Conservation (phyloP, 2,113 vertebrate species). For the Glaucomys volans region DNA sequence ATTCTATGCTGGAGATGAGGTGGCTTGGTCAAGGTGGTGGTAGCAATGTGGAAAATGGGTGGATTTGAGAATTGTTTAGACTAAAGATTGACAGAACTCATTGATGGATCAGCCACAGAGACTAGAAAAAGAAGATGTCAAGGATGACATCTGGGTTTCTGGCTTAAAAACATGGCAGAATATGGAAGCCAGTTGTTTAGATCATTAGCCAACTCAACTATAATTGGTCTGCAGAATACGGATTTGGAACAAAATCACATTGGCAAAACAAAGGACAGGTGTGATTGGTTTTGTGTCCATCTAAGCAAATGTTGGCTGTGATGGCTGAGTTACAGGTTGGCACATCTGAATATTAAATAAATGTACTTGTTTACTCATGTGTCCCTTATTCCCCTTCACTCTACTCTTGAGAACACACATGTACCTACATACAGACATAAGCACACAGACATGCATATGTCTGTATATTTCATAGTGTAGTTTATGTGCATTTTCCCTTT, state of each 20-base stretch:
- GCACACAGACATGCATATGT: not conserved
- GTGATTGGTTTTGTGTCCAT: slow-evolving; percentile 1
- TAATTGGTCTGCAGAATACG: not conserved
- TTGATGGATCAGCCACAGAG: not conserved
- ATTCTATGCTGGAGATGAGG: not conserved
- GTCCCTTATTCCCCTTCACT: not conserved
- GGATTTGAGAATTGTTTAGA: not conserved
- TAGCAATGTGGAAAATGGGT: not conserved
- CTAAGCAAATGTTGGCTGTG: not conserved
- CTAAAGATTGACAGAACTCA: not conserved
- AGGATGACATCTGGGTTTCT: not conserved
- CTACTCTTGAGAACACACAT: not conserved
- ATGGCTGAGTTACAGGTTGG: not conserved
- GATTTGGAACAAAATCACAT: not conserved
- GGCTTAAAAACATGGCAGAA: not conserved
- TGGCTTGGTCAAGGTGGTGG: not conserved
- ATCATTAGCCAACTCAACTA: not conserved
- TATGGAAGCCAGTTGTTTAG: not conserved
- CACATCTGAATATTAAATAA: not conserved
- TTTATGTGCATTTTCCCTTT: not conserved
- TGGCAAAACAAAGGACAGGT: not conserved
- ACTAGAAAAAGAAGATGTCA: not conserved
- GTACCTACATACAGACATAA: rapidly evolving
- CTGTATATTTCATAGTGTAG: not conserved
- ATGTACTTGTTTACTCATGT: not conserved